Evolutionary conservation across 2,888 invertebrate species (phyloP), one percentile per base, ranked within the genome.

Genomic region (Scaptomyza cyrtandrae): DNA sequence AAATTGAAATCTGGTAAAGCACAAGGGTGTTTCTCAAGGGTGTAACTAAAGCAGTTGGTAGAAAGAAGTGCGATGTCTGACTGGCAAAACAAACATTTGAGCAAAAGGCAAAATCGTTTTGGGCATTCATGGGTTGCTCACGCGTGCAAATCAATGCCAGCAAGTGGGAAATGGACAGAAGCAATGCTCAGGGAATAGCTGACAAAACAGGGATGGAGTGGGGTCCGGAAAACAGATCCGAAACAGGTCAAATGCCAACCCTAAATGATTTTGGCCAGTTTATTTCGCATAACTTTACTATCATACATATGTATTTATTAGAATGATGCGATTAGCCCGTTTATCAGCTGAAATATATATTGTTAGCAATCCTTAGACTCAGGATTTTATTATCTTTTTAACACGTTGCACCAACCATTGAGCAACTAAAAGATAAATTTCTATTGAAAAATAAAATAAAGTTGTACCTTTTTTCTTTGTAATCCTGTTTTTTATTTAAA

Each of bases 1-100:
- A 90, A 91, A 90, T 90, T 90, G 89, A 91, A 90, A 90, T 90
- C 87, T 82, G 88, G 86, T 88, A 88, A 82, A 76, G 68, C 63
- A 78, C 78, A 85, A 77, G 74, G 74, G 78, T 77, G 73, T 77
- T 44, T 39, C 56, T 59, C 45, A 52, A 66, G 60, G 69, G 44
- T 68, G 66, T 13, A 55, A 19, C 33, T 10, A 54, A 27, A 10
- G 37, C 29, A 13, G 31, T 33, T 29, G 29, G 10, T 27, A 35
- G 43, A 46, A 39, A n/a, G 19, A 43, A 2, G 56, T 48, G 52
- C 41, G 29, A 33, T 11, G 65, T 63, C 49, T 68, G 70, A 63
- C 61, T 62, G 62, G 67, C 61, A 67, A 80, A 71, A 74, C 62
- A 82, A 71, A 57, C 55, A 73, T 57, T 37, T 45, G 53, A 48